phyloP scores from a whole-genome alignment of 2,888 invertebrate species.

The Coleophora deauratella region DNA sequence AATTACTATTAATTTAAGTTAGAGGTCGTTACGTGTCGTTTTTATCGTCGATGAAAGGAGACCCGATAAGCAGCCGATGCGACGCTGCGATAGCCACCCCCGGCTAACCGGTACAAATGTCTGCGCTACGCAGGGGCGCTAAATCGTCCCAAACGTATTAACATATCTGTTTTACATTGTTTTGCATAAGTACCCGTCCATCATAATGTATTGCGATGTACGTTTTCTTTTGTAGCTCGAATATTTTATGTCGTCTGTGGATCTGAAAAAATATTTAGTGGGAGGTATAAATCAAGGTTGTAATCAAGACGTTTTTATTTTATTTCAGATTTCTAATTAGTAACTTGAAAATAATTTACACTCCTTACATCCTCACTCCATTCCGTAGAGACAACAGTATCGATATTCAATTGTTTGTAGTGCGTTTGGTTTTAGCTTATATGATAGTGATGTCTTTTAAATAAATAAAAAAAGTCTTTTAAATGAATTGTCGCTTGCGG shows the following conservation, averaged over 20 bases:
- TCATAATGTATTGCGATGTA: slow-evolving; percentile 3
- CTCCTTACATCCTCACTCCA: no score
- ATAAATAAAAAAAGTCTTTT: no score
- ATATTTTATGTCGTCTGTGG: no score
- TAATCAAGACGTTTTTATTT: no score
- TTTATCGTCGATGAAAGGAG: slow-evolving; percentile 43
- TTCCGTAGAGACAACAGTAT: no score
- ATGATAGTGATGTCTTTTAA: no score
- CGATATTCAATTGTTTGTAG: slow-evolving; percentile 43
- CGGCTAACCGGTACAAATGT: slow-evolving; percentile 48
- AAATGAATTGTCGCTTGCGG: no score
- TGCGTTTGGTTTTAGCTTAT: slow-evolving; percentile 37
- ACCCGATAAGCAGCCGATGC: slow-evolving; percentile 43
- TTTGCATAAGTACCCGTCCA: slow-evolving; percentile 35
- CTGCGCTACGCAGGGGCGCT: slow-evolving; percentile 47
- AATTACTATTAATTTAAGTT: slow-evolving; percentile 24
- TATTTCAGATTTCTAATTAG: no score
- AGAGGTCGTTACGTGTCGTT: slow-evolving; percentile 35
- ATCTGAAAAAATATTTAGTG: slow-evolving; percentile 19
- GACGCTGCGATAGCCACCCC: slow-evolving; percentile 46
- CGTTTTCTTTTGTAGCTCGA: background rate
- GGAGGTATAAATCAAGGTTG: no score
- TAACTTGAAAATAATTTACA: no score
- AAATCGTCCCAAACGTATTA: slow-evolving; percentile 63
- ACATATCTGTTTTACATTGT: slow-evolving; percentile 60